These are phyloP conservation scores for Hetaerina americana DNA, from an alignment of 1,140 invertebrate genomes.

Conservation along the genomic window DNA sequence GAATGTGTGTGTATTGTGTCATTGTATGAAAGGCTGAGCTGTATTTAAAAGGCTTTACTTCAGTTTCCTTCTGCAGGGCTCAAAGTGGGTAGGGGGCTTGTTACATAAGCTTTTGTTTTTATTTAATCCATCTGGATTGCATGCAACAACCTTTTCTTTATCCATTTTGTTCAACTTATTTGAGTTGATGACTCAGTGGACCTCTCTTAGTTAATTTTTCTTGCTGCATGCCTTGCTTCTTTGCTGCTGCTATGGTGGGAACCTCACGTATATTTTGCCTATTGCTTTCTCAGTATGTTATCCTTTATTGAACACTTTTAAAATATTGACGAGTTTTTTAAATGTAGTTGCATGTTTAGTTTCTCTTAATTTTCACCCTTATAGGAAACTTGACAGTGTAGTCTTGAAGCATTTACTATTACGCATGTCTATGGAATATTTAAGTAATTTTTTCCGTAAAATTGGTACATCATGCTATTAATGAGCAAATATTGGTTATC, in stretches of 20 bases:
- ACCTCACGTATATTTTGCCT: neutral
- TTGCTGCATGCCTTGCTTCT: neutral
- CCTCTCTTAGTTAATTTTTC: neutral
- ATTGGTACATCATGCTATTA: neutral
- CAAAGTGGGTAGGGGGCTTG: neutral
- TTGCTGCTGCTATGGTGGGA: neutral
- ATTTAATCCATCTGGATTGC: neutral
- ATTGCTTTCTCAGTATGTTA: neutral
- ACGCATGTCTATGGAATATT: neutral
- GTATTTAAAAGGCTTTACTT: neutral
- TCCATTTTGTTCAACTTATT: neutral
- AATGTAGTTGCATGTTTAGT: neutral
- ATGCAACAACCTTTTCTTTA: neutral
- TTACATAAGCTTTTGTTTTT: neutral
- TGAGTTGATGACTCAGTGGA: neutral
- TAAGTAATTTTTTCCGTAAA: neutral
- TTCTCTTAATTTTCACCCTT: neutral
- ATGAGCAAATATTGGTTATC: neutral
- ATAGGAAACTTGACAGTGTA: neutral
- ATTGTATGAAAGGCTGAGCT: neutral
- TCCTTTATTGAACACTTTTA: neutral
- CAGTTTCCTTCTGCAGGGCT: neutral
- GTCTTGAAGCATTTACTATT: neutral
- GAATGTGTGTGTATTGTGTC: neutral
- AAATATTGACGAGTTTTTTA: neutral